Evolutionary conservation across 2,888 invertebrate genomes (phyloP).

Genomic region (Criorhina ranunculi): DNA sequence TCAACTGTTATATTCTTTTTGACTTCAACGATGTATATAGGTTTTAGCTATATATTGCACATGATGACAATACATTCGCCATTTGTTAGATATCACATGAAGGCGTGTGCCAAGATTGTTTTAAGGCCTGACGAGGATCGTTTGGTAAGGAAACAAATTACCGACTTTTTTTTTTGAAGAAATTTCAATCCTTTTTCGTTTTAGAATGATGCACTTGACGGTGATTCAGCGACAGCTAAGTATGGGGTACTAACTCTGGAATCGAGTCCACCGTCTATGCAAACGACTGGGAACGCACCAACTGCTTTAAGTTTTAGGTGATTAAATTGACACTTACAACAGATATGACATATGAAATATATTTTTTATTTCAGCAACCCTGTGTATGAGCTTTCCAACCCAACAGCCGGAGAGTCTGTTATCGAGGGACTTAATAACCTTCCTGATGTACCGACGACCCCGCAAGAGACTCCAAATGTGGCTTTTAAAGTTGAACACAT

Average conservation of each 20-base stretch:
- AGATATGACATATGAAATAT: background rate
- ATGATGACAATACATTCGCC: slow-evolving; percentile 91
- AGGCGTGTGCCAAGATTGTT: slow-evolving; percentile 91
- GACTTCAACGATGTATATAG: slow-evolving; percentile 91
- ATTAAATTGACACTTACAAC: background rate
- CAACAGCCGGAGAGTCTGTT: slow-evolving; percentile 85
- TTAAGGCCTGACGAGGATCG: slow-evolving; percentile 93
- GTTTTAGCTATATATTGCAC: slow-evolving; percentile 91
- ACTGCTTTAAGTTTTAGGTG: slow-evolving; percentile 88
- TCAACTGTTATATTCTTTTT: slow-evolving; percentile 95
- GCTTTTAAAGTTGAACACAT: slow-evolving; percentile 85
- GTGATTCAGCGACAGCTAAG: slow-evolving; percentile 86
- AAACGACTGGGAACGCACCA: slow-evolving; percentile 82
- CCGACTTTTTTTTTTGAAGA: background rate
- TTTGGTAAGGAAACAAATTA: slow-evolving; percentile 77
- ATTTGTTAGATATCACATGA: slow-evolving; percentile 93
- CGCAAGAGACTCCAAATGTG: slow-evolving; percentile 81
- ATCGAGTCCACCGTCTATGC: slow-evolving; percentile 87
- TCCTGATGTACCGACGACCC: slow-evolving; percentile 82
- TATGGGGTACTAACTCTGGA: slow-evolving; percentile 92
- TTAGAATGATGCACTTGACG: slow-evolving; percentile 88
- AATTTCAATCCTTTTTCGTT: slow-evolving; percentile 3
- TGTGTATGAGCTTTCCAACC: slow-evolving; percentile 91
- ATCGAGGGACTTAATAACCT: slow-evolving; percentile 83
- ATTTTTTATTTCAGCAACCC: slow-evolving; percentile 87